phyloP scores from a whole-genome alignment of 2,888 invertebrate species.

The Lycocerus yunnanus region DNA sequence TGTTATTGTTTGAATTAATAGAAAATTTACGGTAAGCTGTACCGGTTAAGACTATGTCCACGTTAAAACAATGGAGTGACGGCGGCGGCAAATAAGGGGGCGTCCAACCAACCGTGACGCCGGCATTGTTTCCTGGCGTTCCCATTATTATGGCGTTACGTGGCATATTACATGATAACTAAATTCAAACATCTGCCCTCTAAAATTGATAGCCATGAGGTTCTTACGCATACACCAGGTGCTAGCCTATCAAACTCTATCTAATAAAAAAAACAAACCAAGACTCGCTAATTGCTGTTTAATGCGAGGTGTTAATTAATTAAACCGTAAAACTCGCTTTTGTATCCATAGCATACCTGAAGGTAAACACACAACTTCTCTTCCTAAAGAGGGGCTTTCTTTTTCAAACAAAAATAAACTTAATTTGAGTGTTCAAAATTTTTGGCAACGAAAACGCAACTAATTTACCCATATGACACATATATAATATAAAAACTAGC shows the following conservation, averaged over 20 bases:
- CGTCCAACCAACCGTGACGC: conserved; percentile 42
- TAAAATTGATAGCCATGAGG: conserved; percentile 32
- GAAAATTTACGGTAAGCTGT: conserved; percentile 13
- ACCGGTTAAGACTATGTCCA: conserved; percentile 17
- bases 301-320: conserved; percentile 11
- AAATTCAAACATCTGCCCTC: conserved; percentile 40
- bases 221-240: conserved; percentile 19
- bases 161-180: conserved; percentile 42
- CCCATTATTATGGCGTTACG: conserved; percentile 43
- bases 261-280: conserved; percentile 15
- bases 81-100: conserved; percentile 33
- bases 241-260: conserved; percentile 12
- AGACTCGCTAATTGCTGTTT: conserved; percentile 10
- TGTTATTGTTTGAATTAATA: background rate
- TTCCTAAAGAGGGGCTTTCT: background rate
- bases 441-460: background rate
- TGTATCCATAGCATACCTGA: background rate
- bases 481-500: background rate
- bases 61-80: conserved; percentile 36
- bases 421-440: background rate
- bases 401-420: background rate
- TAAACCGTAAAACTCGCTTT: conserved; percentile 7
- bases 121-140: conserved; percentile 43
- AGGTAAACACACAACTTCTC: background rate
- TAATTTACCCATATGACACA: background rate